These are phyloP conservation scores for Drosophila ezoana DNA, from an alignment of 2,888 invertebrate species.

Conservation along the genomic window DNA sequence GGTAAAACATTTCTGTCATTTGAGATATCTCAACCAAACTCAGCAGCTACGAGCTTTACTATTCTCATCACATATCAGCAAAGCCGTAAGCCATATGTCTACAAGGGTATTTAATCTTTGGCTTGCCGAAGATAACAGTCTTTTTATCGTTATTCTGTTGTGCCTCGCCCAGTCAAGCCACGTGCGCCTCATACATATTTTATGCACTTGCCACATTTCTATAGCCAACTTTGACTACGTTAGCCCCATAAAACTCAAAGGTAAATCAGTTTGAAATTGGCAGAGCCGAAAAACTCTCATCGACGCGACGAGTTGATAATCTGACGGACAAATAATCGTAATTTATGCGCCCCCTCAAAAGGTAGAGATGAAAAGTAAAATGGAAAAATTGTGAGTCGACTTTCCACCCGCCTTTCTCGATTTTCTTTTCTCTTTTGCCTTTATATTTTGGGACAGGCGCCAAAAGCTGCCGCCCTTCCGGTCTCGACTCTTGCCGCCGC, in stretches of 20 bases:
- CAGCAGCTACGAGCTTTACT: too few relatives aligned
- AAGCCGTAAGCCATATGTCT: too few relatives aligned
- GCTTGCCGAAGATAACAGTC: too few relatives aligned
- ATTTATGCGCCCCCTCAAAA: constrained; percentile 62
- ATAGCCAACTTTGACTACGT: constrained; percentile 21
- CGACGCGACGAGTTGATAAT: constrained; percentile 67
- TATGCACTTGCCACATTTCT: constrained; percentile 48
- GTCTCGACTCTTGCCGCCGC: constrained; percentile 36
- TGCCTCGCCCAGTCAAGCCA: constrained; percentile 42
- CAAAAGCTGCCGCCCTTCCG: constrained; percentile 71
- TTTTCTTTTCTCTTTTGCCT: not conserved
- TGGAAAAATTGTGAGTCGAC: constrained; percentile 10
- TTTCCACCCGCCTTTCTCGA: constrained; percentile 11
- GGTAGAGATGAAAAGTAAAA: constrained; percentile 12
- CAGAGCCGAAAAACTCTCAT: constrained; percentile 33
- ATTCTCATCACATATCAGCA: too few relatives aligned
- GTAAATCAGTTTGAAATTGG: constrained; percentile 33
- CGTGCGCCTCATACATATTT: constrained; percentile 64
- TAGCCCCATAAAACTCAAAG: constrained; percentile 8
- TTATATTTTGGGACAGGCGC: constrained; percentile 46
- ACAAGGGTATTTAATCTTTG: too few relatives aligned
- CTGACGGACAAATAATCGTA: constrained; percentile 69
- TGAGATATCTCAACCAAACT: too few relatives aligned
- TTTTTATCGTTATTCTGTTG: constrained; percentile 23
- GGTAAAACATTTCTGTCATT: too few relatives aligned